Evolutionary conservation across 2,797 vertebrate species (phyloP).

Genomic region (Malurus splendens): DNA sequence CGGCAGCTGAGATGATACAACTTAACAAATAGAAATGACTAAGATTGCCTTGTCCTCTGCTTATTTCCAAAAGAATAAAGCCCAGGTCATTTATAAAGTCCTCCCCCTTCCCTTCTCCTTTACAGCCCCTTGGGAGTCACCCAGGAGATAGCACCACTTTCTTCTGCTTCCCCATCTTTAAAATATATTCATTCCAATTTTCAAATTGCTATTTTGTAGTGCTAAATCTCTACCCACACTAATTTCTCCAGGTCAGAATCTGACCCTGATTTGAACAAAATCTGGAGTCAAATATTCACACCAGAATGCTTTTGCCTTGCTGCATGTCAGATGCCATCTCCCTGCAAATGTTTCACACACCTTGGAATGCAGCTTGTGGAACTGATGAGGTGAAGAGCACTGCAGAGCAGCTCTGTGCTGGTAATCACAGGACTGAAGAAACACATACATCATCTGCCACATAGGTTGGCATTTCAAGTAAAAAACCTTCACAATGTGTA

Average conservation of each 20-base stretch:
- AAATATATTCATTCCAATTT: conserved; percentile 89
- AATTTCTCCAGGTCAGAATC: conserved; percentile 88
- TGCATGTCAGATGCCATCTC: conserved; percentile 96
- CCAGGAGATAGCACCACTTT: conserved; percentile 40
- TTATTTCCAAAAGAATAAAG: conserved; percentile 44
- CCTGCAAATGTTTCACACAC: conserved; percentile 94
- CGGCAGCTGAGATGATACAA: neutral
- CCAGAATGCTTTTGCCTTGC: conserved; percentile 81
- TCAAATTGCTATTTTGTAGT: conserved; percentile 67
- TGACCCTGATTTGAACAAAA: conserved; percentile 87
- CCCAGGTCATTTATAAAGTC: conserved; percentile 36
- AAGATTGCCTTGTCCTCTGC: neutral
- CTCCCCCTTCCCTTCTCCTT: neutral
- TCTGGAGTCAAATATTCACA: conserved; percentile 88
- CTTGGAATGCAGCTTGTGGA: conserved; percentile 94
- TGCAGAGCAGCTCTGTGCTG: conserved; percentile 90
- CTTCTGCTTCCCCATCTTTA: conserved; percentile 56
- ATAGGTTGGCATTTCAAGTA: conserved; percentile 94
- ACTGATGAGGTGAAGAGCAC: conserved; percentile 99
- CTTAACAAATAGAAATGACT: conserved; percentile 24
- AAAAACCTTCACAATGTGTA: conserved; percentile 97
- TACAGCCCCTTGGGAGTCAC: conserved; percentile 24
- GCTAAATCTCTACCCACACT: conserved; percentile 84
- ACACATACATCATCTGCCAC: conserved; percentile 99
- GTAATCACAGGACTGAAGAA: conserved; percentile 99